A percentile compares a stretch with the other conserved stretches of the same genome.
Evolutionary conservation across 2,113 vertebrate species (phyloP).

Genomic region (Galeopterus variegatus): DNA sequence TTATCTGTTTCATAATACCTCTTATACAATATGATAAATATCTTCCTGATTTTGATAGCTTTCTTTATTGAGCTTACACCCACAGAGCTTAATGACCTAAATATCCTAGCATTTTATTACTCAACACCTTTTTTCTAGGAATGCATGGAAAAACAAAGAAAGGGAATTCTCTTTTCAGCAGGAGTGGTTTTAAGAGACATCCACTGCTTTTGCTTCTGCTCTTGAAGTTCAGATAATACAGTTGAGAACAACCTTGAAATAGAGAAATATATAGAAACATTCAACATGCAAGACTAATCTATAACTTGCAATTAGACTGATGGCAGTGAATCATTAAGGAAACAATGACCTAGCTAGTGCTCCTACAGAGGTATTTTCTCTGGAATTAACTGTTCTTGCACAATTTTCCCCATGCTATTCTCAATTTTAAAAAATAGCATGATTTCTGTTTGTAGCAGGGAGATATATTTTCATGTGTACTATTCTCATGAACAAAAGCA

Average conservation of each 20-base stretch:
- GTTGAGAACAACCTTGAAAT: conserved; percentile 27
- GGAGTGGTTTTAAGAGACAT: background rate
- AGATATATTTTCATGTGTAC: conserved; percentile 54
- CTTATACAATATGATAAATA: conserved; percentile 53
- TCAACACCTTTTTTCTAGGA: background rate
- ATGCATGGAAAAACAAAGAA: background rate
- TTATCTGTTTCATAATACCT: conserved; percentile 58
- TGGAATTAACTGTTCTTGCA: conserved; percentile 75
- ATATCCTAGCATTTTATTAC: background rate
- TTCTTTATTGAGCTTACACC: background rate
- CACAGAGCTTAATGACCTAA: conserved; percentile 45
- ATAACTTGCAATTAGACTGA: conserved; percentile 59
- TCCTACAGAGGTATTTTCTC: conserved; percentile 63
- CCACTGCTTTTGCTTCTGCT: background rate
- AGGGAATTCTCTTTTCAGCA: background rate
- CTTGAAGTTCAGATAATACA: background rate
- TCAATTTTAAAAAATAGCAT: background rate
- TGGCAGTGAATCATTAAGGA: conserved; percentile 59
- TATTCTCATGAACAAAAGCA: background rate
- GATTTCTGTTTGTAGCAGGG: conserved; percentile 23
- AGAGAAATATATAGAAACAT: conserved; percentile 15
- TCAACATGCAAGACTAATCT: conserved; percentile 61
- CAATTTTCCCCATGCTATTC: background rate
- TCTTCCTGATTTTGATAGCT: conserved; percentile 35
- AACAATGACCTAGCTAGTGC: conserved; percentile 49